Base-by-base conservation (phyloP, 2,888 invertebrate genomes). In the Caenorhabditis sulstoni region DNA sequence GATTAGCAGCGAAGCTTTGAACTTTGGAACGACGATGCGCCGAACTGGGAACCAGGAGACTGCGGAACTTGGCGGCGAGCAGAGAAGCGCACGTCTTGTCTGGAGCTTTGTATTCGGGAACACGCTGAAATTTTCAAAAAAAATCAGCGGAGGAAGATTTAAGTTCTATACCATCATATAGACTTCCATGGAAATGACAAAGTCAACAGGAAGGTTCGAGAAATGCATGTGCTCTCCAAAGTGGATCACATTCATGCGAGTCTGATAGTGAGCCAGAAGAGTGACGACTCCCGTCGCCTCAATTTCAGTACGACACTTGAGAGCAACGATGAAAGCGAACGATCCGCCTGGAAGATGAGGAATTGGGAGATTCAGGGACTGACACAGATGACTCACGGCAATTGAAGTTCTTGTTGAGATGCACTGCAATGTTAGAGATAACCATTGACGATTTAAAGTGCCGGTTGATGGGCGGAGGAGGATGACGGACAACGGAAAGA, bases 211-310 rank as follows among this genome's bases (percentile, higher is more conserved):
- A 12, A 81, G 61, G 52, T 84, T 83, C 1, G 75, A 68, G 68
- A 84, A 84, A 55, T 80, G 83, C 53, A 84, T 73, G 39, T 81
- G 78, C 37, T 84, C 84, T 52, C 64, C 71, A 18, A 84, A 82
- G 49, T 82, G 74, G 20, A 84, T 68, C 1, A 64, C 57, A 22
- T 77, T 73, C 39, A 79, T 65, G 9, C 81, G 76, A 29, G 71
- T 80, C 35, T 81, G 80, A 53, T 82, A 78, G 29, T 81, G 78
- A 3, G 81, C 83, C 1, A 83, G 67, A n/a, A 85, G 65, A 22
- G 81, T 85, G 12, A 85, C 81, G 5, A 83, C 82, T 7, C 81
- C 85, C 2, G 85, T 86, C 12, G 85, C 82, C 35, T 86, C 86
- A 18, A 83, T 81, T 29, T 86, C 82, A 22, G 76, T 77, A 20